A percentile compares a stretch with the other conserved stretches of the same genome.
Conservation (phyloP, 2,888 invertebrate species). For the Stenoptilia bipunctidactyla region DNA sequence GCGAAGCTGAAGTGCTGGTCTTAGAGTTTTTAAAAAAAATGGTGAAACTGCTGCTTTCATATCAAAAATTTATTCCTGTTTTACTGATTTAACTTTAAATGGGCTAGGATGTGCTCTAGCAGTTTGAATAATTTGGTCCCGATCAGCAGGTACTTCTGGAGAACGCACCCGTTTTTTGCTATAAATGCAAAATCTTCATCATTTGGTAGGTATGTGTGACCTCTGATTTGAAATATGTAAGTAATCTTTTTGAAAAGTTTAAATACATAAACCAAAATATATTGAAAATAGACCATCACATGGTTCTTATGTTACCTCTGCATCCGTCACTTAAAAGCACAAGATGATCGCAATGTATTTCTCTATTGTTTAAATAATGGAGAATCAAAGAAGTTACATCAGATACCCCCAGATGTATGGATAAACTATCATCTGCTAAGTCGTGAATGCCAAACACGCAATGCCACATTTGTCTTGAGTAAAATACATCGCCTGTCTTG, state of each 20-base stretch:
- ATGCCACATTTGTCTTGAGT: conserved; percentile 9
- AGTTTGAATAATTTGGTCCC: too few relatives aligned
- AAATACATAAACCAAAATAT: conserved; percentile 1
- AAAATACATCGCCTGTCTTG: conserved; percentile 10
- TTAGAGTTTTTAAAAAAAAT: too few relatives aligned
- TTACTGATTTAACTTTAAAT: too few relatives aligned
- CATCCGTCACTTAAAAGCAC: conserved; percentile 12
- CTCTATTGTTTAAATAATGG: conserved; percentile 3
- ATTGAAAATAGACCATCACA: conserved; percentile 10
- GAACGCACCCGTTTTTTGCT: conserved; percentile 4
- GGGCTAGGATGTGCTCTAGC: too few relatives aligned
- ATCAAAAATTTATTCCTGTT: too few relatives aligned
- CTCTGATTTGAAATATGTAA: conserved; percentile 8
- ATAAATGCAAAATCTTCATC: conserved; percentile 10
- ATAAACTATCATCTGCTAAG: too few relatives aligned
- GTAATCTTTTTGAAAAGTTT: conserved; percentile 8
- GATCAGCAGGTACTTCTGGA: too few relatives aligned
- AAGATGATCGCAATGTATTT: conserved; percentile 8
- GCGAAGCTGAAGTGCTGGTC: too few relatives aligned
- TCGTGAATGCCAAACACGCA: conserved; percentile 11
- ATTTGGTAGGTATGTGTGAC: conserved; percentile 9
- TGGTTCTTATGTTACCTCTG: conserved; percentile 11
- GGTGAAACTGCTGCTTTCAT: too few relatives aligned
- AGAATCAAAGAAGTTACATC: conserved; percentile 10
- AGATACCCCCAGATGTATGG: conserved; percentile 10